Evolutionary conservation across 2,888 invertebrate genomes (phyloP).

Genomic region (Steinernema scapterisci): DNA sequence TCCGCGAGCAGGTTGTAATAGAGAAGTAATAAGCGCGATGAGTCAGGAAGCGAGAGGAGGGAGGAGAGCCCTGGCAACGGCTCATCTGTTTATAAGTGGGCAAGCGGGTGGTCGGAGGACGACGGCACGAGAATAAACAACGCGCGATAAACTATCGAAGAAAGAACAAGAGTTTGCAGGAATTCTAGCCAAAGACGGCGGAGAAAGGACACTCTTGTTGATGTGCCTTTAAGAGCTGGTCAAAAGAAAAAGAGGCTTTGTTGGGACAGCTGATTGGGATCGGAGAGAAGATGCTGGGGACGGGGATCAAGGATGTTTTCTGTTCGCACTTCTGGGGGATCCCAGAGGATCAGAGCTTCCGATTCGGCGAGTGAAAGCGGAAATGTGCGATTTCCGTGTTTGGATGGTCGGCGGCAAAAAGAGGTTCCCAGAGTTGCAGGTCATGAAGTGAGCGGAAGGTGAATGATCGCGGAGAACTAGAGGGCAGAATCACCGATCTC

Average conservation of each 20-base stretch:
- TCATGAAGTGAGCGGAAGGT: constrained; percentile 3
- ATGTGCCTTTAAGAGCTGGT: background rate
- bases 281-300: background rate
- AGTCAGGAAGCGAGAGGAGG: constrained; percentile 17
- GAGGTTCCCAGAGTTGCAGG: background rate
- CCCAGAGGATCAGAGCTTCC: background rate
- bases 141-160: background rate
- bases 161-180: background rate
- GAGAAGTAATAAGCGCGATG: constrained; percentile 30
- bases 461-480: too few relatives aligned
- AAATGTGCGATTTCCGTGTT: constrained; percentile 3
- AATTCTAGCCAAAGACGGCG: background rate
- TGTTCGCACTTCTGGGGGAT: background rate
- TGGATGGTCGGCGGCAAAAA: background rate
- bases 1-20: background rate
- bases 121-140: constrained; percentile 27
- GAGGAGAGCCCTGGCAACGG: background rate
- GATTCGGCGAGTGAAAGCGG: background rate
- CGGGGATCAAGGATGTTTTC: background rate
- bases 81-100: constrained; percentile 18
- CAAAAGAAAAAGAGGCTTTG: background rate
- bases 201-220: background rate
- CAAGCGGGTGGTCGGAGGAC: background rate
- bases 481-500: too few relatives aligned
- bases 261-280: background rate